Evolutionary conservation across 1,140 invertebrate species (phyloP).

Genomic region (Solenopsis fugax): DNA sequence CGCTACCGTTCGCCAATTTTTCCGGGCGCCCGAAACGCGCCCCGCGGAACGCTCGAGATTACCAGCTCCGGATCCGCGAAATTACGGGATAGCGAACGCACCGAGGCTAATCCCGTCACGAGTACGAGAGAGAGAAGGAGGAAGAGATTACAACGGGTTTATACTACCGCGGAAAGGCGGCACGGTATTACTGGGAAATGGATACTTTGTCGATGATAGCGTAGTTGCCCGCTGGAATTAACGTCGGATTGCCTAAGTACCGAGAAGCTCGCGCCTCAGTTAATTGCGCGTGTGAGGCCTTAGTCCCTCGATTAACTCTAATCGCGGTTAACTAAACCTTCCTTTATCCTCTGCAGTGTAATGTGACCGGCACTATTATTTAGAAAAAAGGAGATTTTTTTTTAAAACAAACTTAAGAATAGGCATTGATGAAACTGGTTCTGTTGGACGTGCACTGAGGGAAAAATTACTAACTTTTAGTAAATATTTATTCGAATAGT

Average conservation of each 20-base stretch:
- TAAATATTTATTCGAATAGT: too few relatives aligned
- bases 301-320: conserved; percentile 13
- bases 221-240: conserved; percentile 35
- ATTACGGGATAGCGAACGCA: conserved; percentile 35
- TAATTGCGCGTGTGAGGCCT: conserved; percentile 24
- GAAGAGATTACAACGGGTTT: conserved; percentile 31
- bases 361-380: background rate
- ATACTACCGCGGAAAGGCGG: conserved; percentile 24
- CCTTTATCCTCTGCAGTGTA: background rate
- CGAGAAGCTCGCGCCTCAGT: conserved; percentile 53
- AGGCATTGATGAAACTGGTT: background rate
- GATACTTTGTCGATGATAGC: conserved; percentile 49
- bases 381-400: background rate
- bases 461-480: too few relatives aligned
- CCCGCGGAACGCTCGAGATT: conserved; percentile 45
- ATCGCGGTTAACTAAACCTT: conserved; percentile 12
- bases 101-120: background rate
- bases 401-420: background rate
- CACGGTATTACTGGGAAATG: conserved; percentile 33
- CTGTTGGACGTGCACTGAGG: background rate
- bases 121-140: background rate
- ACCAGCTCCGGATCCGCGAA: conserved; percentile 27
- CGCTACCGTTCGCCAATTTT: conserved; percentile 51
- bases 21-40: conserved; percentile 3
- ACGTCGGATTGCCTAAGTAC: conserved; percentile 32